These are phyloP conservation scores for Plagiodera versicolora DNA, from an alignment of 2,888 invertebrate genomes.

Conservation along the genomic window DNA sequence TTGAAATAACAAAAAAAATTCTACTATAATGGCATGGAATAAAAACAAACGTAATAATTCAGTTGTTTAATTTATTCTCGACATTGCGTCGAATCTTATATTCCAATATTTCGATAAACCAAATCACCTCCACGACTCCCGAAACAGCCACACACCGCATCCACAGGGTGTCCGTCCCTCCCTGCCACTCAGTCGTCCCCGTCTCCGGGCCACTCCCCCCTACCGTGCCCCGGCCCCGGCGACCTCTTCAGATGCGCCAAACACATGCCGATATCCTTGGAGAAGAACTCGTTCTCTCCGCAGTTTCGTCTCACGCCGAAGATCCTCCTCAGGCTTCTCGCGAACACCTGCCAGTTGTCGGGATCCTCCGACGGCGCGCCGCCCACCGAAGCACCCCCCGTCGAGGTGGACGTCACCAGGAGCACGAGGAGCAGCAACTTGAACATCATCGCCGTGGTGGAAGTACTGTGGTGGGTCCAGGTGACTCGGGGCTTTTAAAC, in stretches of 20 bases:
- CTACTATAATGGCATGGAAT: no score
- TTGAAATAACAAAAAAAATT: no score
- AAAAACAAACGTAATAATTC: no score
- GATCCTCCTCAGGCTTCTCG: not conserved
- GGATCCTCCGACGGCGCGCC: not conserved
- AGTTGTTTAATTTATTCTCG: no score
- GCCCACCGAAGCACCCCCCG: no score
- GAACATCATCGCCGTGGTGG: not conserved
- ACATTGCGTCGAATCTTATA: no score
- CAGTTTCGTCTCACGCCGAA: not conserved
- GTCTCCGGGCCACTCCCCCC: not conserved
- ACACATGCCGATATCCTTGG: not conserved
- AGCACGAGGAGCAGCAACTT: not conserved
- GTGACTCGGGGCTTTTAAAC: not conserved
- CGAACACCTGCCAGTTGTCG: not conserved
- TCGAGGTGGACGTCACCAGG: not conserved
- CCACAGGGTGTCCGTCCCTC: no score
- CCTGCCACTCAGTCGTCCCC: not conserved
- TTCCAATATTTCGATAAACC: no score
- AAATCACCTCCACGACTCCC: no score
- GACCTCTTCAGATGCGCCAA: not conserved
- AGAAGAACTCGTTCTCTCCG: not conserved
- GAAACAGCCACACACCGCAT: no score
- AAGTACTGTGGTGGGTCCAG: not conserved
- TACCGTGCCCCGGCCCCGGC: not conserved